Conservation (phyloP, 1,140 invertebrate species). For the Drosophila virilis region DNA sequence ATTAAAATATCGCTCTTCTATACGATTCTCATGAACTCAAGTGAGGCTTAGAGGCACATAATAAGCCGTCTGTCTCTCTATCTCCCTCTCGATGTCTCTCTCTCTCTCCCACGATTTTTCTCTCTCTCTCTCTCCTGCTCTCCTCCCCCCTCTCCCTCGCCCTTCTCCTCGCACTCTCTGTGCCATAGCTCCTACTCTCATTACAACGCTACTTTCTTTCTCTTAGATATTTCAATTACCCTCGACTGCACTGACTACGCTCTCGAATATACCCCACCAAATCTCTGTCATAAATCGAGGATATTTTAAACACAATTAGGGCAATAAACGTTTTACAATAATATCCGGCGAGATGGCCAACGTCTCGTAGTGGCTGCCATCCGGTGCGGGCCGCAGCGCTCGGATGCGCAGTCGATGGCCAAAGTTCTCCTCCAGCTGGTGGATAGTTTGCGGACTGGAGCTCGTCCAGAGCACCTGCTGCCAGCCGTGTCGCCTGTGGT, state of each 20-base stretch:
- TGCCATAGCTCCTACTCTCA: no score
- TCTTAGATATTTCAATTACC: background rate
- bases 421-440: constrained; percentile 76
- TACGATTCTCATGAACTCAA: background rate
- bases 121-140: no score
- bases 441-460: constrained; percentile 39
- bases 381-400: constrained; percentile 40
- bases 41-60: no score
- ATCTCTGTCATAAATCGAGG: no score
- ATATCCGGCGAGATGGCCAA: constrained; percentile 68
- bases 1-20: background rate
- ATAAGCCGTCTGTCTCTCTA: no score
- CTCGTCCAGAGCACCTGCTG: constrained; percentile 65
- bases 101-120: no score
- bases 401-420: constrained; percentile 68
- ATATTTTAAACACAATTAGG: background rate
- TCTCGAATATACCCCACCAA: no score
- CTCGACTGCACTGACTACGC: background rate
- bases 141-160: no score
- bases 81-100: no score
- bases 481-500: constrained; percentile 63
- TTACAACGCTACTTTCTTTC: no score
- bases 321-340: constrained; percentile 38
- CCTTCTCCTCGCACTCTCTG: no score
- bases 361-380: constrained; percentile 39